Percentiles rank a stretch among this genome's conserved stretches.
Conservation (phyloP, 2,888 invertebrate species). For the Diarsia rubi region DNA sequence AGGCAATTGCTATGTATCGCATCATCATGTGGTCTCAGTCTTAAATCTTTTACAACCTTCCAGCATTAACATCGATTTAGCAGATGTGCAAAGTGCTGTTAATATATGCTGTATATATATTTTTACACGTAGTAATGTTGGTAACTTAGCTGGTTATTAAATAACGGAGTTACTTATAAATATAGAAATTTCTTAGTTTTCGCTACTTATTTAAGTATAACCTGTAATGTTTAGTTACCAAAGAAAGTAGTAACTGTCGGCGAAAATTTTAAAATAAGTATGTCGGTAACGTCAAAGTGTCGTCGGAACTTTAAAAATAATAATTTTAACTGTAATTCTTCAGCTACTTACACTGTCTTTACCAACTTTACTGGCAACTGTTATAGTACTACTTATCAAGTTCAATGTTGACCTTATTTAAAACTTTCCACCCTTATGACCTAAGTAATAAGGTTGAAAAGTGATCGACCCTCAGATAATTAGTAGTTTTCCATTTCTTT, state of each 20-base stretch:
- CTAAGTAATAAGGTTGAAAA: too few species aligned
- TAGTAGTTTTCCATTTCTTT: background rate
- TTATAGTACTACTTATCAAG: background rate
- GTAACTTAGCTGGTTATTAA: background rate
- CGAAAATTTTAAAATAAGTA: background rate
- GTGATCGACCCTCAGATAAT: too few species aligned
- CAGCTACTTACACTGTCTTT: background rate
- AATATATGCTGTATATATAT: too few species aligned
- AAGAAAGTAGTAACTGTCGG: background rate
- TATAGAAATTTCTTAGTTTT: background rate
- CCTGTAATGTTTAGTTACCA: background rate
- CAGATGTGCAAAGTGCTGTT: background rate
- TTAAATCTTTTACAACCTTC: background rate
- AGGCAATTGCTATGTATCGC: background rate
- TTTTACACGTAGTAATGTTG: background rate
- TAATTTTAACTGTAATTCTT: background rate
- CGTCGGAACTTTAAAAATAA: background rate
- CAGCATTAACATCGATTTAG: background rate
- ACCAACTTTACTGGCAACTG: background rate
- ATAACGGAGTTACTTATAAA: conserved; percentile 1
- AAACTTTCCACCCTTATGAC: too few species aligned
- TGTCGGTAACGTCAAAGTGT: background rate
- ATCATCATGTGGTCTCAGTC: background rate
- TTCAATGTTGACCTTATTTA: too few species aligned
- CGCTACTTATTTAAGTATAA: background rate